Conservation (phyloP, 2,113 vertebrate species). For the Camelus dromedarius region DNA sequence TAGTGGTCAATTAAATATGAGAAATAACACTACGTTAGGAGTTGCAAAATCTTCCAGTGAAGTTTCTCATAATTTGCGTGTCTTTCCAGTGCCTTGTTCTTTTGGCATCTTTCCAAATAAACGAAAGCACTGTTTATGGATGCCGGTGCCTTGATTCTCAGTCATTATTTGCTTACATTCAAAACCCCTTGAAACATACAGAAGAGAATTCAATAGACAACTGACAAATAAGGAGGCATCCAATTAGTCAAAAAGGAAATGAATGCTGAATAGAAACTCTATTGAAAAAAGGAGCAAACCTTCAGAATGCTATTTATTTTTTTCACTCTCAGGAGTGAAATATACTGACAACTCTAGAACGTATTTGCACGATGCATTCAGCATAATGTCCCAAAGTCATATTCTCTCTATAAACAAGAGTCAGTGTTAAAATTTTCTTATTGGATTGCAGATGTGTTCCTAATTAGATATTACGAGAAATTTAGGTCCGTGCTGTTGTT, state of each 20-base stretch:
- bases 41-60: neutral
- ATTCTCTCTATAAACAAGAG: neutral
- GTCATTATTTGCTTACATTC: neutral
- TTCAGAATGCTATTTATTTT: neutral
- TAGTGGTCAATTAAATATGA: neutral
- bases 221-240: neutral
- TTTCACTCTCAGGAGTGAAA: neutral
- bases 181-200: slow-evolving; percentile 1
- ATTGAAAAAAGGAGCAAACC: neutral
- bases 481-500: neutral
- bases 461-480: slow-evolving; percentile 2
- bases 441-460: neutral
- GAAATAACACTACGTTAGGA: neutral
- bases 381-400: neutral
- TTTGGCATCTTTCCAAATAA: neutral
- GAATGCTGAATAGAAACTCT: neutral
- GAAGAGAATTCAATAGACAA: neutral
- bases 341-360: neutral
- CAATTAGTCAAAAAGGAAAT: neutral
- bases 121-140: neutral
- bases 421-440: neutral
- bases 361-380: neutral
- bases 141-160: neutral
- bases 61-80: neutral
- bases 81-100: neutral